Evolutionary conservation across 2,797 vertebrate species (phyloP), one percentile per base, ranked within the genome.

Genomic region (Carcharodon carcharias): DNA sequence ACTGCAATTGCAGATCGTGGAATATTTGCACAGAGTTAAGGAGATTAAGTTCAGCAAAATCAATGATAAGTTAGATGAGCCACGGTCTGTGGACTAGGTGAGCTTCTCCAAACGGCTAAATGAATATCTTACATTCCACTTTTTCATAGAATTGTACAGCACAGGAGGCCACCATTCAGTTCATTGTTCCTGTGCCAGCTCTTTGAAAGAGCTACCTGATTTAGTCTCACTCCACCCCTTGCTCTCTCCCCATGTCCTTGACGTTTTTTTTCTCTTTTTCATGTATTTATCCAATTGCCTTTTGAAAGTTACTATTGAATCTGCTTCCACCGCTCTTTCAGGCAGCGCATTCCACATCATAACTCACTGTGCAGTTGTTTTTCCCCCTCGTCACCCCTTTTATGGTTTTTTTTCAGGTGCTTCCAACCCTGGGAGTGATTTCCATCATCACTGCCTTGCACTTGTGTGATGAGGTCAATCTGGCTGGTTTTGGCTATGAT

Each of bases 401-500:
- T 54, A 18, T 54, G 54, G 35, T 92, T 56, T 69, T 80, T 77
- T 58, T 35, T 21, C 40, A 96, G 95, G 56, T 85, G 96, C 95
- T 98, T 96, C 98, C 98, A 4, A 98, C 98, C 0, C 71, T 98
- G 7, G 98, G 98, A 2, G 97, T 97, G 77, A 97, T 97, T 31
- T 98, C 98, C 0, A 97, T 98, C 82, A 98, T 98, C 96, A 97
- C 98, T 97, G 98, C 98, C 31, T 91, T 98, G 96, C 98, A 98
- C 97, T 96, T 98, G 96, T 98, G 98, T 95, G 98, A 98, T 97
- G 98, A 98, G 96, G 98, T 98, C 93, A 98, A 98, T 96, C 96
- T 98, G 88, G 98, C 98, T 16, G 98, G 98, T 23, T 98, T 98
- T 95, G 98, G 98, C 12, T 98, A 98, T 1, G 97, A 98, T 95